Percentiles rank a stretch among this genome's conserved stretches.
Conservation (phyloP, 2,888 invertebrate genomes). For the Tiphia femorata region DNA sequence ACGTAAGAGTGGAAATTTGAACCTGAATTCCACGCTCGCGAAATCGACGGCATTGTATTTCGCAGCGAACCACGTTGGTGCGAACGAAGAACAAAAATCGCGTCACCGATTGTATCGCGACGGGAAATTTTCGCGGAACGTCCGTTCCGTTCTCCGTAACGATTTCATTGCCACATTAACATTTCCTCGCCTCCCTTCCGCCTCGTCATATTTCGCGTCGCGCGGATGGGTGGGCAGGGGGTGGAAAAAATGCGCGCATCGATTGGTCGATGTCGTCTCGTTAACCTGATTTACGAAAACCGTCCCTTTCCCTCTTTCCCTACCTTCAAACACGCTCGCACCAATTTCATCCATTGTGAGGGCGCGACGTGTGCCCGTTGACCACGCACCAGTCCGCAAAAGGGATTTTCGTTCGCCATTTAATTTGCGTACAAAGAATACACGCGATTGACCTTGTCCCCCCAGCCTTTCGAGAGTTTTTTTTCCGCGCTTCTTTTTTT, state of each 20-base stretch:
- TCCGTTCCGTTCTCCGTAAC: too few species aligned
- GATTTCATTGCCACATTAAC: too few species aligned
- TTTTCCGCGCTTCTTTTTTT: not conserved
- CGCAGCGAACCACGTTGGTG: too few species aligned
- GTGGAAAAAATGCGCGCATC: conserved; percentile 35
- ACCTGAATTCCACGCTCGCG: too few species aligned
- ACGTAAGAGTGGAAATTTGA: too few species aligned
- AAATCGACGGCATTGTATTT: too few species aligned
- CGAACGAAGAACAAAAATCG: too few species aligned
- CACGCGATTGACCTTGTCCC: conserved; percentile 20
- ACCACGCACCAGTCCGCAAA: conserved; percentile 26
- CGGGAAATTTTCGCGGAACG: too few species aligned
- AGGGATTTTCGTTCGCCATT: conserved; percentile 41
- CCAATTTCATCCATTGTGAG: conserved; percentile 33
- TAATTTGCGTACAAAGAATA: conserved; percentile 24
- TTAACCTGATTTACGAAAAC: conserved; percentile 46
- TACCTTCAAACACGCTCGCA: too few species aligned
- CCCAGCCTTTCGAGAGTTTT: not conserved
- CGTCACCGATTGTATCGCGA: too few species aligned
- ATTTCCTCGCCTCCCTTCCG: too few species aligned
- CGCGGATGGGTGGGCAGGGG: not conserved
- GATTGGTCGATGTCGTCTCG: conserved; percentile 37
- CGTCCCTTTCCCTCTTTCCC: conserved; percentile 31
- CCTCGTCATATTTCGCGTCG: too few species aligned
- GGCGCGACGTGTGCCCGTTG: conserved; percentile 28